Conservation (phyloP, 1,140 invertebrate genomes). For the Penaeus vannamei region DNA sequence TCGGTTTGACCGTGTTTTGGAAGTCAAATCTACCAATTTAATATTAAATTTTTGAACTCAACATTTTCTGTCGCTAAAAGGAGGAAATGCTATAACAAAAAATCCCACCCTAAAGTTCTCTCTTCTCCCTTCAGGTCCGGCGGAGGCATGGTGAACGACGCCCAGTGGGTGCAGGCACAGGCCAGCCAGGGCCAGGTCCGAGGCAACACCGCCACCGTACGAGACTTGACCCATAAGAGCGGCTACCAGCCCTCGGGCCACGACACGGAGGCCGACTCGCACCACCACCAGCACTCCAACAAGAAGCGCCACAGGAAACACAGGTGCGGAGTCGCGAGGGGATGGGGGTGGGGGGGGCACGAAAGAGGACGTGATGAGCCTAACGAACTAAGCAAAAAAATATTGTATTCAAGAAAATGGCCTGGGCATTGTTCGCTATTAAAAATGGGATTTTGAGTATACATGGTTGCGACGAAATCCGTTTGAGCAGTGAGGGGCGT, state of each 20-base stretch:
- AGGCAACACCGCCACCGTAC: conserved; percentile 60
- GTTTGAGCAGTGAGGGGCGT: too few relatives aligned
- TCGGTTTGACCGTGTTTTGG: background rate
- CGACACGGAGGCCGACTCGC: conserved; percentile 64
- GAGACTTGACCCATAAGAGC: conserved; percentile 61
- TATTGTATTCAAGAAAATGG: too few relatives aligned
- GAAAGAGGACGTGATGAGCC: background rate
- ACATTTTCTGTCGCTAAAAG: background rate
- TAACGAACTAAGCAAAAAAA: background rate
- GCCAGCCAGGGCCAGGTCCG: conserved; percentile 52
- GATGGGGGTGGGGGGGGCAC: background rate
- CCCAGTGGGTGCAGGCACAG: conserved; percentile 63
- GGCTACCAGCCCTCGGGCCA: conserved; percentile 60
- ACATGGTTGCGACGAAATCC: too few relatives aligned
- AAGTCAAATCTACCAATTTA: too few relatives aligned
- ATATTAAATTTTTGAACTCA: background rate
- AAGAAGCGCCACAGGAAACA: conserved; percentile 68
- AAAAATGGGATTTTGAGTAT: too few relatives aligned
- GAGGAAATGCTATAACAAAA: background rate
- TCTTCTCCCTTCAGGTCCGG: conserved; percentile 48
- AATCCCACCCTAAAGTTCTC: background rate
- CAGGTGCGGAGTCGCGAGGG: conserved; percentile 60
- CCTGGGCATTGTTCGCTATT: too few relatives aligned
- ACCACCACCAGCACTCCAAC: conserved; percentile 58
- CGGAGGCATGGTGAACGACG: conserved; percentile 55